Evolutionary conservation across 2,888 invertebrate species (phyloP).

Genomic region (Arctia plantaginis): DNA sequence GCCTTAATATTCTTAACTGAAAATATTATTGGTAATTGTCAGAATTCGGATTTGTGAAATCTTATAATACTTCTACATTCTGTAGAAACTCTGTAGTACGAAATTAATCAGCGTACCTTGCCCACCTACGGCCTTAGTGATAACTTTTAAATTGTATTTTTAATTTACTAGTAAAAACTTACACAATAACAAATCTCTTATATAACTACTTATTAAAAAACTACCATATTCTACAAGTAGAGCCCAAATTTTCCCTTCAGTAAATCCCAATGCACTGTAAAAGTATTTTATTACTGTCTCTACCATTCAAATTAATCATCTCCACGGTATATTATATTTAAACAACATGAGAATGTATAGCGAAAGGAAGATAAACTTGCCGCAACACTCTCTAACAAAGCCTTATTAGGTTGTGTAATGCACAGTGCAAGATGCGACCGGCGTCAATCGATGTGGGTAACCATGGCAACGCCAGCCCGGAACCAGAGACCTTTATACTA

Average conservation of each 20-base stretch:
- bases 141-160: background rate
- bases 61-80: too few species aligned
- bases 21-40: too few species aligned
- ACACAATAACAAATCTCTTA: background rate
- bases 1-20: too few species aligned
- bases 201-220: background rate
- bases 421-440: slow-evolving; percentile 79
- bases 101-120: too few species aligned
- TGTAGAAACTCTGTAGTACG: too few species aligned
- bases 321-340: background rate
- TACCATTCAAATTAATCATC: background rate
- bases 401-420: slow-evolving; percentile 74
- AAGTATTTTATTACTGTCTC: background rate
- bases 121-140: too few species aligned
- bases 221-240: background rate
- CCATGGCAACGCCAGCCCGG: slow-evolving; percentile 72
- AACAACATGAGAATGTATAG: background rate
- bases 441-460: slow-evolving; percentile 77
- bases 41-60: too few species aligned
- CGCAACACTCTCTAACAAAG: slow-evolving; percentile 36
- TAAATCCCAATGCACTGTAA: background rate
- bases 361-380: background rate
- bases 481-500: slow-evolving; percentile 47
- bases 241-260: background rate
- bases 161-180: background rate